phyloP scores from a whole-genome alignment of 2,797 vertebrate species.

The Notolabrus celidotus region DNA sequence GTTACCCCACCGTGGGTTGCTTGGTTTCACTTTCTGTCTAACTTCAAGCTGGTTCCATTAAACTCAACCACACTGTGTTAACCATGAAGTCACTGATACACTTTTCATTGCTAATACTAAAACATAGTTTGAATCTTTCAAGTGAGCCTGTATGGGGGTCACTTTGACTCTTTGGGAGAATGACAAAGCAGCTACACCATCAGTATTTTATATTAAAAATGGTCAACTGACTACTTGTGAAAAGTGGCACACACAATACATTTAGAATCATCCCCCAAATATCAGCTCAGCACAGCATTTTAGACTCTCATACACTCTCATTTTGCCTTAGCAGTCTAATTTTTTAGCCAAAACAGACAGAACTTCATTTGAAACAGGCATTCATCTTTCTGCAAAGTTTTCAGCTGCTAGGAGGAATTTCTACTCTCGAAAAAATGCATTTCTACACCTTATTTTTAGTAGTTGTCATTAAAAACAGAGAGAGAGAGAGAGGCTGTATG shows the following conservation, averaged over 20 bases:
- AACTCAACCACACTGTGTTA: neutral
- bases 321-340: no score
- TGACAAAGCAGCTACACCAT: no score
- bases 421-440: neutral
- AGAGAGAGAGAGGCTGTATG: neutral
- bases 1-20: slow-evolving; percentile 32
- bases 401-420: neutral
- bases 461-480: neutral
- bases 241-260: no score
- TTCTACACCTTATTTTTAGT: slow-evolving; percentile 1
- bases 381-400: neutral
- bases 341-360: no score
- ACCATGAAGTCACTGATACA: neutral
- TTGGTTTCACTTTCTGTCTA: slow-evolving; percentile 50
- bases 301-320: no score
- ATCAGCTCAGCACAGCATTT: no score
- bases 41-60: neutral
- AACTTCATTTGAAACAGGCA: no score
- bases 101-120: neutral
- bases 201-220: no score
- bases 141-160: no score
- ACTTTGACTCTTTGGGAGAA: no score
- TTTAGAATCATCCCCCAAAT: no score
- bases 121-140: neutral
- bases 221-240: neutral